These are phyloP conservation scores for Notolepis coatsorum DNA, from an alignment of 2,797 vertebrate genomes.

Conservation along the genomic window DNA sequence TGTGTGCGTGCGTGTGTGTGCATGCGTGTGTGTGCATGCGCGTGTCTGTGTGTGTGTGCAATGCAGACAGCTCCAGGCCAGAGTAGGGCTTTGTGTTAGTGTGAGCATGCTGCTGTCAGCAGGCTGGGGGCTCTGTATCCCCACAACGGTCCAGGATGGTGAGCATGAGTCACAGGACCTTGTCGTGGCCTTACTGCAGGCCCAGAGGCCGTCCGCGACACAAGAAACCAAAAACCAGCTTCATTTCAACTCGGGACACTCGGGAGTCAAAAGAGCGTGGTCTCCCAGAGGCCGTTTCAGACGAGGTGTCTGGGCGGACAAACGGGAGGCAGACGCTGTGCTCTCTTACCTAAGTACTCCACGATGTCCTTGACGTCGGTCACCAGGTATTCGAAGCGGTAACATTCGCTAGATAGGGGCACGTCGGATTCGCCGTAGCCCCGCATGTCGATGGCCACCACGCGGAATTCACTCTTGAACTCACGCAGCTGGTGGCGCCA, in stretches of 20 bases:
- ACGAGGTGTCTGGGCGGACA: not conserved
- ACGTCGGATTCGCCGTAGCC: slow-evolving; percentile 97
- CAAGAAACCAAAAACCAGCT: slow-evolving; percentile 48
- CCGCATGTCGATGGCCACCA: slow-evolving; percentile 96
- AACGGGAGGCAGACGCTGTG: not conserved
- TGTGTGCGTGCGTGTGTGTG: too few relatives aligned
- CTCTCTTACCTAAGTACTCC: slow-evolving; percentile 92
- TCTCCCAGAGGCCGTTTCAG: not conserved
- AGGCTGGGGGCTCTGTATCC: slow-evolving; percentile 25
- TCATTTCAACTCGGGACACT: slow-evolving; percentile 42
- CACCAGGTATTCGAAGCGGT: slow-evolving; percentile 91
- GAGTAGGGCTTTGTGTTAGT: slow-evolving; percentile 17
- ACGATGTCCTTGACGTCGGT: slow-evolving; percentile 96
- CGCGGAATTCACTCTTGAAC: slow-evolving; percentile 98
- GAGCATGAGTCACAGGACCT: slow-evolving; percentile 61
- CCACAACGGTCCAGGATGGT: slow-evolving; percentile 40
- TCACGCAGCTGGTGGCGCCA: slow-evolving; percentile 97
- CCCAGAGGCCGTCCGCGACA: slow-evolving; percentile 33
- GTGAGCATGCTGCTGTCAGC: slow-evolving; percentile 42
- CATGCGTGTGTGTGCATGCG: too few relatives aligned
- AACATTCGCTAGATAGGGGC: slow-evolving; percentile 88
- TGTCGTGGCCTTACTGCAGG: slow-evolving; percentile 51
- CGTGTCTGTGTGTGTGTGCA: too few relatives aligned
- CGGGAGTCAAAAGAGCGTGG: slow-evolving; percentile 9
- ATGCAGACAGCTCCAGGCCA: slow-evolving; percentile 32